These are phyloP conservation scores for Linyphia triangularis DNA, from an alignment of 2,888 invertebrate species.

Conservation along the genomic window DNA sequence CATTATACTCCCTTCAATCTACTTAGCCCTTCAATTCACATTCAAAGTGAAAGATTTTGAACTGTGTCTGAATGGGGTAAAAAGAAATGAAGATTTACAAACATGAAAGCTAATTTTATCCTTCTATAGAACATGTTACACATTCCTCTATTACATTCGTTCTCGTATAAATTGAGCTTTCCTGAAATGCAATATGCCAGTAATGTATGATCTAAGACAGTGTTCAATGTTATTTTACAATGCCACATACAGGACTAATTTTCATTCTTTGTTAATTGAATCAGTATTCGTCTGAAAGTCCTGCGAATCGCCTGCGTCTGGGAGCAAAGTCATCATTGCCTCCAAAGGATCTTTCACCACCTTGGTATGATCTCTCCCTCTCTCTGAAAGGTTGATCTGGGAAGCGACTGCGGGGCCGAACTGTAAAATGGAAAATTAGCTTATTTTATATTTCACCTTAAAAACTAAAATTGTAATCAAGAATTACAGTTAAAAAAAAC, in stretches of 20 bases:
- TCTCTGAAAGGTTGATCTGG: slow-evolving; percentile 36
- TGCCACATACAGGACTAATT: slow-evolving; percentile 27
- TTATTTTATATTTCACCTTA: no score
- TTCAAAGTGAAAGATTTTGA: no score
- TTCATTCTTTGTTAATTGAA: neutral
- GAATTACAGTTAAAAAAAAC: neutral
- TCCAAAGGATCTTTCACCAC: neutral
- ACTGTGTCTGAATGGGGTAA: neutral
- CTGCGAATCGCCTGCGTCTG: slow-evolving; percentile 56
- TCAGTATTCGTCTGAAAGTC: slow-evolving; percentile 58
- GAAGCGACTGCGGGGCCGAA: slow-evolving; percentile 21
- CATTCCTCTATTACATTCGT: neutral
- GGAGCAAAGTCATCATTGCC: neutral
- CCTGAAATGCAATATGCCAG: neutral
- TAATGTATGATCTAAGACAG: slow-evolving; percentile 37
- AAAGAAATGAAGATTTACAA: neutral
- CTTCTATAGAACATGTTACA: slow-evolving; percentile 7
- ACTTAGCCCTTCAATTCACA: no score
- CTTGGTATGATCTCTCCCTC: slow-evolving; percentile 28
- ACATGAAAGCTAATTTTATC: slow-evolving; percentile 23
- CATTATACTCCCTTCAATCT: no score
- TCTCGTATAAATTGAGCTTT: neutral
- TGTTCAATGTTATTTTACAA: slow-evolving; percentile 54
- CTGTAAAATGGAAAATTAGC: no score
- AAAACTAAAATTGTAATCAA: neutral